Evolutionary conservation across 2,888 invertebrate species (phyloP).

Genomic region (Pyrrhopygopsis socrates): DNA sequence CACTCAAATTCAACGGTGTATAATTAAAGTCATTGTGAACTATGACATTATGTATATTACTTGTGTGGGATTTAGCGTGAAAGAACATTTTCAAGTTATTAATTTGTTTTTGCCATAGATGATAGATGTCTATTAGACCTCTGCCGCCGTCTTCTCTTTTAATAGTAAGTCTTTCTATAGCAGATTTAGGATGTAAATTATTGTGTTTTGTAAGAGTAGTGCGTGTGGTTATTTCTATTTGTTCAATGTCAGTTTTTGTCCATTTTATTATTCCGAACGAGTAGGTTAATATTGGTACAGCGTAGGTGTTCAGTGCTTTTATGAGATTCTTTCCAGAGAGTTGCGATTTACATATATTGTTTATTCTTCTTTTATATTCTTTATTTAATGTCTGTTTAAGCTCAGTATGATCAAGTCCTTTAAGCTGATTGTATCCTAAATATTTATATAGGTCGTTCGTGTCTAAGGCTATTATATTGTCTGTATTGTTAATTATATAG

Average conservation of each 20-base stretch:
- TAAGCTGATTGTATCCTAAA: slow-evolving; percentile 66
- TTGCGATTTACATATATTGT: slow-evolving; percentile 36
- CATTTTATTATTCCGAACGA: slow-evolving; percentile 58
- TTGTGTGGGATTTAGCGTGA: slow-evolving; percentile 7
- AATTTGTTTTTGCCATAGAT: slow-evolving; percentile 46
- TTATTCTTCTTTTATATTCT: slow-evolving; percentile 44
- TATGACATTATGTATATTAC: slow-evolving; percentile 39
- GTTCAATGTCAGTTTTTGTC: slow-evolving; percentile 39
- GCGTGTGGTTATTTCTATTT: slow-evolving; percentile 50
- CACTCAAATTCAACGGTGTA: slow-evolving; percentile 39
- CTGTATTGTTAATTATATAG: slow-evolving; percentile 2
- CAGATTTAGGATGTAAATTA: slow-evolving; percentile 52
- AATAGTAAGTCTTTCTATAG: slow-evolving; percentile 50
- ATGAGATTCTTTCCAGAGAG: slow-evolving; percentile 23
- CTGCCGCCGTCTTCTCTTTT: slow-evolving; percentile 52
- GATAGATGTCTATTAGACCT: slow-evolving; percentile 18
- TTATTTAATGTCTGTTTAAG: slow-evolving; percentile 46
- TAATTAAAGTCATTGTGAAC: slow-evolving; percentile 24
- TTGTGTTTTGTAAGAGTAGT: slow-evolving; percentile 55
- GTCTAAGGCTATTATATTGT: slow-evolving; percentile 50
- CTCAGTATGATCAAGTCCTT: slow-evolving; percentile 45
- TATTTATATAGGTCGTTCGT: slow-evolving; percentile 66
- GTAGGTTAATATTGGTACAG: slow-evolving; percentile 39
- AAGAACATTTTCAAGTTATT: slow-evolving; percentile 23
- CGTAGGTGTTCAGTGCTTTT: slow-evolving; percentile 55